Conservation (phyloP, 1,140 invertebrate species). For the Dendroctonus ponderosae region DNA sequence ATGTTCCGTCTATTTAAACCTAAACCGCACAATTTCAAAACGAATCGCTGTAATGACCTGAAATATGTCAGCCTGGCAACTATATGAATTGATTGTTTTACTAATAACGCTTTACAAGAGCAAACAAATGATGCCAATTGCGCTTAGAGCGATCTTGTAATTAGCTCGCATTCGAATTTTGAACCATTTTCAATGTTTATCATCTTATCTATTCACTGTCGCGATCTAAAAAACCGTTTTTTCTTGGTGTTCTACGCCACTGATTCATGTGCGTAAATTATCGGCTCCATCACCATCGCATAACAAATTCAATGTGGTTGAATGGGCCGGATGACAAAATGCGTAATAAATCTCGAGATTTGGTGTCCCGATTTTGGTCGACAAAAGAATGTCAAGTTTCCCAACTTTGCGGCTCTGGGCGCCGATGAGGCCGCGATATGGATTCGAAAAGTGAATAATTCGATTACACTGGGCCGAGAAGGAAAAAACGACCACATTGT, state of each 20-base stretch:
- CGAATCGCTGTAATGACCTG: neutral
- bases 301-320: constrained; percentile 10
- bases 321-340: constrained; percentile 32
- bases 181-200: no score
- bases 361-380: constrained; percentile 17
- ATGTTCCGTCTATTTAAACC: constrained; percentile 12
- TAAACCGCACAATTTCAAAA: constrained; percentile 10
- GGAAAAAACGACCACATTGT: constrained; percentile 26
- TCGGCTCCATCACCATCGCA: constrained; percentile 16
- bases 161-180: no score
- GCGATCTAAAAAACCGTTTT: no score
- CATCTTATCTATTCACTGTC: no score
- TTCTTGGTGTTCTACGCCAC: constrained; percentile 1
- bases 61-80: neutral
- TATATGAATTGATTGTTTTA: no score
- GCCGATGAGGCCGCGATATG: constrained; percentile 16
- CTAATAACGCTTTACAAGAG: no score
- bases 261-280: constrained; percentile 22
- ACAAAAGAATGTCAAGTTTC: constrained; percentile 36
- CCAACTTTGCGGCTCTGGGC: constrained; percentile 26
- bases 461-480: constrained; percentile 10
- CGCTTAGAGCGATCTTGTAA: no score
- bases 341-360: constrained; percentile 30
- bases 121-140: no score
- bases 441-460: constrained; percentile 24